phyloP scores from a whole-genome alignment of 2,888 invertebrate genomes.

The Cepaea hortensis region DNA sequence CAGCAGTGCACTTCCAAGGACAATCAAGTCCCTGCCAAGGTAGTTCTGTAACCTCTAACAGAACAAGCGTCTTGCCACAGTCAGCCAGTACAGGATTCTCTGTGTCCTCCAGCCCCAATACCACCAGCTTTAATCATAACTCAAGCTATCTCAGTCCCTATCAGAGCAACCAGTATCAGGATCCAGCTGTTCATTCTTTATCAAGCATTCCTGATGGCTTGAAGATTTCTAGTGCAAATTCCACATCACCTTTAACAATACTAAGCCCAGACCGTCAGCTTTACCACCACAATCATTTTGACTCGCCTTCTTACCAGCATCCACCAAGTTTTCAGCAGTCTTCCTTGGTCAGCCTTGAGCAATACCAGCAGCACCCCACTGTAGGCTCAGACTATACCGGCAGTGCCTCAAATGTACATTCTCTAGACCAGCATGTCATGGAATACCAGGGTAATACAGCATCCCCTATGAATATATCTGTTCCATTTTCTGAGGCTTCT shows the following conservation, averaged over 20 bases:
- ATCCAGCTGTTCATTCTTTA: neutral
- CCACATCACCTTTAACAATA: neutral
- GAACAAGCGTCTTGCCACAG: neutral
- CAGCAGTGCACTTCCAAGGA: neutral
- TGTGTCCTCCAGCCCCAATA: neutral
- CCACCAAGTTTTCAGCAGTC: slow-evolving; percentile 23
- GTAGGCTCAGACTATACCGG: neutral
- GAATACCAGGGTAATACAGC: slow-evolving; percentile 23
- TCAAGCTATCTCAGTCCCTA: neutral
- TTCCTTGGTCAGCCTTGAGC: neutral
- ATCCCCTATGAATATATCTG: slow-evolving; percentile 17
- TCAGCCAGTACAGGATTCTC: slow-evolving; percentile 13
- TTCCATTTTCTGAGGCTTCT: neutral
- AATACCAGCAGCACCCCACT: slow-evolving; percentile 18
- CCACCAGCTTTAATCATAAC: neutral
- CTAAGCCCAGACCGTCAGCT: slow-evolving; percentile 4
- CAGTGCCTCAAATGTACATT: slow-evolving; percentile 9
- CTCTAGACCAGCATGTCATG: slow-evolving; percentile 23
- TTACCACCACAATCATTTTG: neutral
- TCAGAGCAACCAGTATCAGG: slow-evolving; percentile 22
- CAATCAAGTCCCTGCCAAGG: slow-evolving; percentile 4
- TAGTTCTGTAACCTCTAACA: neutral
- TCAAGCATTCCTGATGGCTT: slow-evolving; percentile 10
- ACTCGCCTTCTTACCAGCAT: slow-evolving; percentile 1
- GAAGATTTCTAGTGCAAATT: neutral